Percentiles rank a stretch among this genome's conserved stretches.
phyloP scores from a whole-genome alignment of 2,888 invertebrate species.

The Tanypteryx hageni region DNA sequence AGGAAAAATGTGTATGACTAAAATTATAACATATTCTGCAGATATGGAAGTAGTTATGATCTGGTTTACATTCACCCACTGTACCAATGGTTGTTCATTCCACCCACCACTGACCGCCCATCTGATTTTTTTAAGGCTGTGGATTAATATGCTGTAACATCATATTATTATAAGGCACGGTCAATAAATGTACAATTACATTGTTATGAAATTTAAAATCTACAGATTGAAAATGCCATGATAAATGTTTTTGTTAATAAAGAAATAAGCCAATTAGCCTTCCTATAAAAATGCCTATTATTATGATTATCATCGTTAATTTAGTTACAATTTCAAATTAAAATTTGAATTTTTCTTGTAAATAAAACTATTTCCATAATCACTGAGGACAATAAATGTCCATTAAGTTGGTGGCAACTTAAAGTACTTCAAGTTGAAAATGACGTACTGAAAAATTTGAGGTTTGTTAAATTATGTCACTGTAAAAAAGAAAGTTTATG shows the following conservation, averaged over 20 bases:
- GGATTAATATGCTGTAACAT: not conserved
- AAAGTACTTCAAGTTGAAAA: not conserved
- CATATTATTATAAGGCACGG: not conserved
- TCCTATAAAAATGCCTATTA: not conserved
- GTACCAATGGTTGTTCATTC: slow-evolving; percentile 37
- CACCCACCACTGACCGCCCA: slow-evolving; percentile 35
- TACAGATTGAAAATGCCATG: not conserved
- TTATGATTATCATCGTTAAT: not conserved
- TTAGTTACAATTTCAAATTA: not conserved
- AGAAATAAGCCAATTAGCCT: not conserved
- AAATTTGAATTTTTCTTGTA: not conserved
- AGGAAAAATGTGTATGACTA: slow-evolving; percentile 11
- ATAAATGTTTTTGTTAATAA: not conserved
- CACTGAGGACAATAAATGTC: not conserved
- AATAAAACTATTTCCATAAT: not conserved
- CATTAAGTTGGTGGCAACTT: not conserved
- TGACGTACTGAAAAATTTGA: not conserved
- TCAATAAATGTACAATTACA: slow-evolving; percentile 2
- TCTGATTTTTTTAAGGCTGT: slow-evolving; percentile 44
- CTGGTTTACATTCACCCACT: not conserved
- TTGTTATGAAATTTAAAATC: not conserved
- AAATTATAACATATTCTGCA: not conserved
- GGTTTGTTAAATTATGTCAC: not conserved
- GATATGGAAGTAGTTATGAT: slow-evolving; percentile 23
- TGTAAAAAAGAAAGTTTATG: slow-evolving; percentile 17